Percentiles rank a stretch among this genome's conserved stretches.
Conservation (phyloP, 1,140 invertebrate genomes). For the Saccostrea echinata region DNA sequence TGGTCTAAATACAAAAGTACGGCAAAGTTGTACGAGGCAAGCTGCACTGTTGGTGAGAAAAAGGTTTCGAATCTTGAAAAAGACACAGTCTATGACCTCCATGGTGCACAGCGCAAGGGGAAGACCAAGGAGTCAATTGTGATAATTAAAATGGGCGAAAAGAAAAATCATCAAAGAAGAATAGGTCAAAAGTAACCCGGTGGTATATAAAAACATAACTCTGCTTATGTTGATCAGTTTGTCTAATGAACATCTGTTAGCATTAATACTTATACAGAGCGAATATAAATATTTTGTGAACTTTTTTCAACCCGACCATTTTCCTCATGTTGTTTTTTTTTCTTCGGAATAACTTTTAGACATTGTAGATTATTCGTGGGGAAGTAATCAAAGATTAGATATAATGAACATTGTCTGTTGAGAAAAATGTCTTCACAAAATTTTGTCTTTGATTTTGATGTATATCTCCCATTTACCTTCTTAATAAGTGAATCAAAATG, state of each 20-base stretch:
- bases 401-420: not conserved
- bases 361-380: not conserved
- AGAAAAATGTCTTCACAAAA: not conserved
- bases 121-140: not conserved
- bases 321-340: not conserved
- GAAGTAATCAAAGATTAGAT: not conserved
- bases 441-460: not conserved
- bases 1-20: conserved; percentile 21
- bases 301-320: not conserved
- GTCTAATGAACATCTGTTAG: conserved; percentile 5
- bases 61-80: not conserved
- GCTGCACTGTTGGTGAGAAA: not conserved
- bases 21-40: not conserved
- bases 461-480: not conserved
- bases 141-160: not conserved
- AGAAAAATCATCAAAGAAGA: not conserved
- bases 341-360: not conserved
- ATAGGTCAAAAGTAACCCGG: not conserved
- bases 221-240: not conserved
- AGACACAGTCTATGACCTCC: not conserved
- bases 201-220: not conserved
- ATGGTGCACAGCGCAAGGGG: not conserved
- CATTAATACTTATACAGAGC: not conserved
- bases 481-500: not conserved
- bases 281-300: conserved; percentile 1